Evolutionary conservation across 1,140 invertebrate genomes (phyloP), one percentile per base, ranked within the genome.

Genomic region (Bombyx mandarina): DNA sequence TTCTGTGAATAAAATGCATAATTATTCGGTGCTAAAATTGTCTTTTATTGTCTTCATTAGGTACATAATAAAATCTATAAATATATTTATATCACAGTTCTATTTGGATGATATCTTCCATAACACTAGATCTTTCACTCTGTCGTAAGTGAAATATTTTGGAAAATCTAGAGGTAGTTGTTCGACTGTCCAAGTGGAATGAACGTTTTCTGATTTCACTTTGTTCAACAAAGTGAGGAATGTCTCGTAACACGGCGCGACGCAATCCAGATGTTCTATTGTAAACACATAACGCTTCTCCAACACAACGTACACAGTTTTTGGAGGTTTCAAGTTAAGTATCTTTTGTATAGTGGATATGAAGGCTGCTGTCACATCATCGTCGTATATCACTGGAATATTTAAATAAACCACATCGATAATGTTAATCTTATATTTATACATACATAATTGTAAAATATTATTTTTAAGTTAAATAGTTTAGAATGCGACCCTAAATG

Each of bases 211-310:
- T 52, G 72, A 74, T 62, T 88, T 88, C 46, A 88, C 71, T 60
- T 88, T 79, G 45, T 89, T 77, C 7, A 95, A 71, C 52, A 90
- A 85, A 7, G 89, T 87, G 8, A 94, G 75, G 85, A 96, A 96
- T 85, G 94, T 93, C 69, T 96, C 94, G 69, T 94, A 96, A 87
- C 94, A 95, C 0, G 95, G 95, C 4, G 95, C 94, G 26, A 92
- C 91, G 0, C 92, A 91, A 61, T 96, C 94, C 71, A 94, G 89
- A 69, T 96, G 93, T 2, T 91, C 89, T 57, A 95, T 79, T 5
- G 94, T 96, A 67, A 96, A 97, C 4, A 96, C 95, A 75, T 92
- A 96, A 50, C 95, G 91, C 83, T 97, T 97, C 74, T 97, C 96
- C 49, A 97, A 71, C 4, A 94, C 93, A 35, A 97, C 88, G 63